These are phyloP conservation scores for Acanthornis magna DNA, from an alignment of 2,797 vertebrate genomes.

Conservation along the genomic window DNA sequence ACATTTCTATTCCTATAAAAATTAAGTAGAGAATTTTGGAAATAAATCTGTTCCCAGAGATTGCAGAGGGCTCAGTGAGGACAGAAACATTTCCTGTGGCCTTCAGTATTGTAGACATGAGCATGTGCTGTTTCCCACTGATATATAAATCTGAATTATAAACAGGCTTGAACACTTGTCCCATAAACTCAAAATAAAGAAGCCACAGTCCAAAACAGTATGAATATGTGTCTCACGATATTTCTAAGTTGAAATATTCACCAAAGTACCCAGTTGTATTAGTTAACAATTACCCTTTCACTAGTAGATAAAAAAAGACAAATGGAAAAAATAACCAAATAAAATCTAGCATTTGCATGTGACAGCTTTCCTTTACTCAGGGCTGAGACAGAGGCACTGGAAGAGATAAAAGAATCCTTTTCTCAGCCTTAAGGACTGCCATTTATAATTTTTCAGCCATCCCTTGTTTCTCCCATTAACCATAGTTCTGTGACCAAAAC, in stretches of 20 bases:
- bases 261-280: constrained; percentile 5
- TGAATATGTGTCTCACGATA: neutral
- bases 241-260: constrained; percentile 24
- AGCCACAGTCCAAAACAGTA: neutral
- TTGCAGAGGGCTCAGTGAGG: neutral
- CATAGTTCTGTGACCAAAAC: neutral
- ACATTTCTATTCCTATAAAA: neutral
- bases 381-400: neutral
- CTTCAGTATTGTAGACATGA: neutral
- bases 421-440: neutral
- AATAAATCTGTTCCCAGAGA: neutral
- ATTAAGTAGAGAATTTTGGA: neutral
- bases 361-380: neutral
- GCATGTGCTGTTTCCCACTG: neutral
- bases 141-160: constrained; percentile 28
- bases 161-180: neutral
- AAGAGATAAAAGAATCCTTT: neutral
- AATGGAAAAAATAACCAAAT: constrained; percentile 41
- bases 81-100: neutral
- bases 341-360: constrained; percentile 17
- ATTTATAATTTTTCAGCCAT: neutral
- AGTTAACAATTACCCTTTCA: constrained; percentile 54
- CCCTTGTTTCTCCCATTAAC: neutral
- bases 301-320: constrained; percentile 18
- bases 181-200: constrained; percentile 42